phyloP scores from a whole-genome alignment of 2,888 invertebrate species.

The Stenodema calcarata region DNA sequence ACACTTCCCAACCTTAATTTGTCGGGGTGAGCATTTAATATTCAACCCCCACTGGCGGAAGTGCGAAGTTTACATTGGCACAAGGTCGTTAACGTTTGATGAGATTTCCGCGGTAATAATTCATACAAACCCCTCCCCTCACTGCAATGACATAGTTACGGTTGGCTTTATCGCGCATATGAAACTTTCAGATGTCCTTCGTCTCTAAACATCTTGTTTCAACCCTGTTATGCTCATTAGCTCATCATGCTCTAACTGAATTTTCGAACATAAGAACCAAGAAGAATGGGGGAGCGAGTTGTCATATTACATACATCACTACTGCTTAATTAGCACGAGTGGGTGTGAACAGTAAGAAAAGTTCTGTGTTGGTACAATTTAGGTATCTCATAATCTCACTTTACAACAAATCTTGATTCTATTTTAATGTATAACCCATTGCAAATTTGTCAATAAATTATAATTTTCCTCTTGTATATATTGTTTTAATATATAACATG shows the following conservation, averaged over 20 bases:
- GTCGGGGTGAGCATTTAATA: constrained; percentile 20
- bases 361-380: no score
- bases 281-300: no score
- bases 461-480: no score
- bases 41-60: constrained; percentile 16
- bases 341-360: no score
- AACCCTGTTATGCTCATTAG: background rate
- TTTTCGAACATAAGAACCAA: no score
- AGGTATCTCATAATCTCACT: no score
- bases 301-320: no score
- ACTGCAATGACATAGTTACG: background rate
- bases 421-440: no score
- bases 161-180: background rate
- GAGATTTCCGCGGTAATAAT: constrained; percentile 34
- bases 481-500: no score
- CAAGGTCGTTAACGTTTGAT: constrained; percentile 34
- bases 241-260: background rate
- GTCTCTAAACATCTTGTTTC: background rate
- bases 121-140: background rate
- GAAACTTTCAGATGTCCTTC: background rate
- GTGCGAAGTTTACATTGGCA: constrained; percentile 23
- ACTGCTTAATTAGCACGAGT: no score
- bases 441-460: no score
- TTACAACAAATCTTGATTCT: no score
- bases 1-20: constrained; percentile 20